Base-by-base conservation (phyloP, 2,888 invertebrate genomes). In the Lathronympha strigana region DNA sequence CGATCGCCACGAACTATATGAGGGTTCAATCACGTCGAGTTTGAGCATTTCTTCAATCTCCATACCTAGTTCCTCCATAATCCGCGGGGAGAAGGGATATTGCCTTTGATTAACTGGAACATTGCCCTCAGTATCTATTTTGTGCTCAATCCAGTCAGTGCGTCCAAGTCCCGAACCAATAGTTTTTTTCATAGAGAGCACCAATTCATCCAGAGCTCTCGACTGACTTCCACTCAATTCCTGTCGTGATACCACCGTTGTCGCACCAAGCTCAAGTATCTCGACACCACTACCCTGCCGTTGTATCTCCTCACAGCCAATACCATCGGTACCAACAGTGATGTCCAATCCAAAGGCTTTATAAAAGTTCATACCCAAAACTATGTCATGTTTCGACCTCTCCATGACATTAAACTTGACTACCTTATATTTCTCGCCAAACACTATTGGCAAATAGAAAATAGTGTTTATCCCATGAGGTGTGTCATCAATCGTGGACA, bases 1-100 rank as follows among this genome's bases (percentile, higher is more conserved):
- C n/a, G n/a, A n/a, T n/a, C n/a, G n/a, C n/a, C n/a, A n/a, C n/a
- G n/a, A n/a, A n/a, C n/a, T n/a, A n/a, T n/a, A n/a, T n/a, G n/a
- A n/a, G n/a, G n/a, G 61, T 36, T 66, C 67, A 8, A 61, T 53
- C 4, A 67, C 51, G 2, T 51, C 61, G 4, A 28, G 2, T 61
- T n/a, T 11, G 8, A 54, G 11, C 66, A 66, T 61, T 2, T 61
- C 11, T 4, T 55, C 40, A n/a, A 55, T 43, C 43, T 55, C 55
- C 17, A 4, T 11, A 2, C 4, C 55, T 17, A 67, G 2, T 6
- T 67, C 54, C 31, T 38, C 45, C 61, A 57, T 63, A 0, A 63
- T 51, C 0, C 11, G 50, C 1, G 63, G 63, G 2, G 67, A 28
- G 11, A 67, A 63, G 0, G 55, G 43, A 53, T 67, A 67, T 17